Percentiles rank a stretch among this genome's conserved stretches.
phyloP scores from a whole-genome alignment of 2,113 vertebrate genomes.

The Microcebus jonahi region DNA sequence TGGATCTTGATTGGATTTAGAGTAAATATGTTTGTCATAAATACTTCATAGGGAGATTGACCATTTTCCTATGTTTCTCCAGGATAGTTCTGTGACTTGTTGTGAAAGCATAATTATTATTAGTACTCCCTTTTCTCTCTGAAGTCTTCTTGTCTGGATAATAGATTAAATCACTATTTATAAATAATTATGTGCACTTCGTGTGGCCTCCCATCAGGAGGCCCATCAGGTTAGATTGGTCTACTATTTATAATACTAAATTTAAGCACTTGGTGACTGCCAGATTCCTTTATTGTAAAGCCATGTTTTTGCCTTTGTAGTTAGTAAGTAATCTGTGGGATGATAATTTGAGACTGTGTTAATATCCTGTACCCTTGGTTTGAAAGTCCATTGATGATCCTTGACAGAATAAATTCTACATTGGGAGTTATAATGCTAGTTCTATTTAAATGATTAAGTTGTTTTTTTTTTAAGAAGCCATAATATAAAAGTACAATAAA shows the following conservation, averaged over 20 bases:
- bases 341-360: background rate
- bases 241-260: background rate
- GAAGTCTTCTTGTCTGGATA: background rate
- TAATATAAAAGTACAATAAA: too few relatives aligned
- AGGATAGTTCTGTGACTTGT: background rate
- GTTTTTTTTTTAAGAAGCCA: background rate
- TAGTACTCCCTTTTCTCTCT: conserved; percentile 7
- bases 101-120: background rate
- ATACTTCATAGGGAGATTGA: conserved; percentile 4
- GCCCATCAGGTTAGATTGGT: background rate
- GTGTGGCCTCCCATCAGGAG: background rate
- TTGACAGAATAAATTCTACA: conserved; percentile 1
- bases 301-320: conserved; percentile 1
- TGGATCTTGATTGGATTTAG: conserved; percentile 29
- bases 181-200: background rate
- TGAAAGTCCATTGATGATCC: background rate
- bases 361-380: background rate
- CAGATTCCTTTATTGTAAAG: conserved; percentile 12
- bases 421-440: background rate
- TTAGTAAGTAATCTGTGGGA: background rate
- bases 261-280: background rate
- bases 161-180: conserved; percentile 20
- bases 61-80: background rate
- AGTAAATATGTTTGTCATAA: conserved; percentile 4
- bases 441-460: conserved; percentile 8